Percentiles rank a stretch among this genome's conserved stretches.
These are phyloP conservation scores for Artemia sinica DNA, from an alignment of 2,888 invertebrate species.

Conservation along the genomic window DNA sequence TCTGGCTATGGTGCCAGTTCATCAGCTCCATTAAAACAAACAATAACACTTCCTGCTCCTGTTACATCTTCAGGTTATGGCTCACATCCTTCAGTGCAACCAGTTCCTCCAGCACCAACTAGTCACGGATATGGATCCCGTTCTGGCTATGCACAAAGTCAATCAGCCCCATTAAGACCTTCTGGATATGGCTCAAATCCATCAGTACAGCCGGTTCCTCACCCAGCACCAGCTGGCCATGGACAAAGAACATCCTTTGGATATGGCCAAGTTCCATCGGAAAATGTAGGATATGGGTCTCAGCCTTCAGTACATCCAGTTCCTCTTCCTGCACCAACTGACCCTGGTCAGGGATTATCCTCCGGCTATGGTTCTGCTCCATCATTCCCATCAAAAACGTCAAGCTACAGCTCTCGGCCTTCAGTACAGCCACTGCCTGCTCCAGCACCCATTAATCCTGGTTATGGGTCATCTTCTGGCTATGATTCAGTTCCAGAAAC, in stretches of 20 bases:
- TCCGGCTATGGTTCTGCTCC: too few species aligned
- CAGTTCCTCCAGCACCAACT: neutral
- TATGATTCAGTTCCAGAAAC: too few species aligned
- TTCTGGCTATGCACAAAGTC: too few species aligned
- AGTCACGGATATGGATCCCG: too few species aligned
- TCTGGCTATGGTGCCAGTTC: neutral
- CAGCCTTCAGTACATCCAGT: too few species aligned
- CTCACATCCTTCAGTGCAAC: neutral
- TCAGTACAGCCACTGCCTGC: neutral
- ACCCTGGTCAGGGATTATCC: too few species aligned
- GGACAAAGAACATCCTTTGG: too few species aligned
- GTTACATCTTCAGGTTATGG: neutral
- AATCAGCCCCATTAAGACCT: neutral
- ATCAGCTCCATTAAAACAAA: neutral
- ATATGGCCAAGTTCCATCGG: too few species aligned
- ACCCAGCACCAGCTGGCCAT: neutral
- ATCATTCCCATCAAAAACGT: neutral
- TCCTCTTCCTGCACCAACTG: too few species aligned
- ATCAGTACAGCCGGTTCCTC: constrained; percentile 1
- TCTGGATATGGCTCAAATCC: constrained; percentile 5
- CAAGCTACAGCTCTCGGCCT: neutral
- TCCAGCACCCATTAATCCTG: neutral
- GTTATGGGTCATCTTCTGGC: neutral
- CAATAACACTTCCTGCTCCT: constrained; percentile 6
- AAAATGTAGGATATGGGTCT: too few species aligned